Conservation (phyloP, 2,797 vertebrate genomes). For the Danio tinwini region DNA sequence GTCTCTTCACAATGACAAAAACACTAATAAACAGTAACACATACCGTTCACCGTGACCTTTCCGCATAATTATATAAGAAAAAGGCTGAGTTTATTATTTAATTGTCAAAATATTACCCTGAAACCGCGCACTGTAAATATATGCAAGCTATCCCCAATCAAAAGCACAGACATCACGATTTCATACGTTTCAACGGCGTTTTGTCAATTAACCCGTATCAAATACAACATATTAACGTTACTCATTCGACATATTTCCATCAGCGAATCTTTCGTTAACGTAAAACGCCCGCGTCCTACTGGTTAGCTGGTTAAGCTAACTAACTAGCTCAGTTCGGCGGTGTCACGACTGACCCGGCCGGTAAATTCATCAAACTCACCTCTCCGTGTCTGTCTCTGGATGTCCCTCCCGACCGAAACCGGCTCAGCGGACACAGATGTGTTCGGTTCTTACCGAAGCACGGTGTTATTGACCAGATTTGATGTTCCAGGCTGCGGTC, state of each 20-base stretch:
- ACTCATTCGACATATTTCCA: not conserved
- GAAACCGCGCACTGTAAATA: not conserved
- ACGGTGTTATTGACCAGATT: not conserved
- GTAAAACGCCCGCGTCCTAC: constrained; percentile 4
- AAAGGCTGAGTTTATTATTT: not conserved
- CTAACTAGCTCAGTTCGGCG: not conserved
- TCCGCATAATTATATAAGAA: not conserved
- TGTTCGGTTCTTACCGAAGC: not conserved
- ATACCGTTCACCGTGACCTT: too few species aligned
- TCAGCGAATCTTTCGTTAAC: not conserved
- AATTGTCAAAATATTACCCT: too few species aligned
- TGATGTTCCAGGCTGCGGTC: constrained; percentile 22
- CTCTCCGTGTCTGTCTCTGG: constrained; percentile 2
- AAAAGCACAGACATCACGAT: not conserved
- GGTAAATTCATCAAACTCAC: constrained; percentile 1
- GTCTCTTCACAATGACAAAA: not conserved
- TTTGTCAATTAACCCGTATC: not conserved
- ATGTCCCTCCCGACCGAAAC: not conserved
- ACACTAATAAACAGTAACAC: not conserved
- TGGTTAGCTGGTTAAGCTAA: constrained; percentile 35
- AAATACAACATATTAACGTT: not conserved
- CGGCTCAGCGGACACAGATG: not conserved
- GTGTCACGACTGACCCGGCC: constrained; percentile 3
- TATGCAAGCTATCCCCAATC: constrained; percentile 5
- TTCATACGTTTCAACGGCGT: not conserved